Evolutionary conservation across 2,888 invertebrate species (phyloP), one percentile per base, ranked within the genome.

Genomic region (Patella ulyssiponensis): DNA sequence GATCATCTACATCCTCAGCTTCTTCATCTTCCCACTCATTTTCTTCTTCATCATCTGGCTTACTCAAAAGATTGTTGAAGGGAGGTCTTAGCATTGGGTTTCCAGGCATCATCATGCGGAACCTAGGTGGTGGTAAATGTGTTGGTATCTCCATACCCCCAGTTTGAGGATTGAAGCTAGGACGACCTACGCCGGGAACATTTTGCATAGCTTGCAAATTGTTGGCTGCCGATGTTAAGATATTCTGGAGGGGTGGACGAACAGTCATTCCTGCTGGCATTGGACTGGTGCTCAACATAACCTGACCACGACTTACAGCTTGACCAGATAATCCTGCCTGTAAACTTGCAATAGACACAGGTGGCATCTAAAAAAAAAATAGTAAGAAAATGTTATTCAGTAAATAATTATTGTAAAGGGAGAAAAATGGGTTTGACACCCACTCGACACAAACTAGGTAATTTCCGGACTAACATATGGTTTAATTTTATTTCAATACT

Each of bases 61-160:
- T 64, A 23, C 44, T 54, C 20, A 51, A 27, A 12, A 27, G 64
- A 14, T 56, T 70, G n/a, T 74, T 76, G 27, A 79, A 77, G 17
- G 75, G 71, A 11, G 77, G 74, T 44, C 73, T 14, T 12, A 72
- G 73, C 73, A 14, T 53, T 58, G 54, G 78, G 56, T n/a, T 76
- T 15, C 85, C 85, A 69, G 83, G 82, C 58, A 84, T 82, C n/a
- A 85, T 85, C 78, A 85, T 77, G 52, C 84, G 78, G 72, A 88
- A 85, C 11, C 83, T 84, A 17, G 85, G 87, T n/a, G 84, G 84
- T 71, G 83, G 84, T 77, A 64, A 23, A 64, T 64, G 64, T 20
- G 64, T 64, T 64, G 64, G 64, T 23, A 64, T 64, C 81, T 80
- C 75, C 58, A 54, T 74, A 17, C 70, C 76, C 51, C 77, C 80